These are phyloP conservation scores for Lonchura striata DNA, from an alignment of 2,113 vertebrate genomes.

Conservation along the genomic window DNA sequence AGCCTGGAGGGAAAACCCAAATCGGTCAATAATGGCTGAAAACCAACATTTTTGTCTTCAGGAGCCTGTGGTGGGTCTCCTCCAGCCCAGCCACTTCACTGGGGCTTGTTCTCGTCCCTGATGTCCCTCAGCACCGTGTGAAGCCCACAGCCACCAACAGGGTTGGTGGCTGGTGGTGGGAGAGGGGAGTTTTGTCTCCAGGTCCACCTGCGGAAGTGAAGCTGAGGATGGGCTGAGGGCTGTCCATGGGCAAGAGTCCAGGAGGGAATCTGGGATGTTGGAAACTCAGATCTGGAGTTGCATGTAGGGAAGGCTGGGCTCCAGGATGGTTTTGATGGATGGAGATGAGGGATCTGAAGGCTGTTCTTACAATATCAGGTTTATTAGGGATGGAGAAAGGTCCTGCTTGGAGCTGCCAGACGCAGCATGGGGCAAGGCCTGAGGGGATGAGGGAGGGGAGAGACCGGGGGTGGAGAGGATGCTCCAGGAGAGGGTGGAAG, in stretches of 20 bases:
- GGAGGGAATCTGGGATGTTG: fast-evolving
- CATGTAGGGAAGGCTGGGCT: no score
- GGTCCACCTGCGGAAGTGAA: not conserved
- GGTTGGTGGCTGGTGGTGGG: not conserved
- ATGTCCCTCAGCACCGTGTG: fast-evolving
- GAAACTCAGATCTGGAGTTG: not conserved
- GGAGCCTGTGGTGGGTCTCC: not conserved
- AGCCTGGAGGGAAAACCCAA: not conserved
- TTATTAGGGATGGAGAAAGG: no score
- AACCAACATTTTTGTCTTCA: not conserved
- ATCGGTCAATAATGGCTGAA: not conserved
- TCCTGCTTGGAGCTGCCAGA: no score
- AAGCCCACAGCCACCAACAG: not conserved
- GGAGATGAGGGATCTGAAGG: no score
- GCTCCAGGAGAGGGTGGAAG: no score
- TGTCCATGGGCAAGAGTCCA: not conserved
- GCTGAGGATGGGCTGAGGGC: not conserved
- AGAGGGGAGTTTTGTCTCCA: not conserved
- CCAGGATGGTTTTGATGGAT: no score
- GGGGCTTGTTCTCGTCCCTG: not conserved
- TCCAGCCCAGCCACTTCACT: not conserved
- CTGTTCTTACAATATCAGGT: no score
- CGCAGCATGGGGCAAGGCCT: no score
- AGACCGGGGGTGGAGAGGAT: no score
- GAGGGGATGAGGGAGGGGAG: no score